A percentile compares a stretch with the other conserved stretches of the same genome.
Conservation (phyloP, 92 coral and sea anemone genomes). For the Diadumene lineata region DNA sequence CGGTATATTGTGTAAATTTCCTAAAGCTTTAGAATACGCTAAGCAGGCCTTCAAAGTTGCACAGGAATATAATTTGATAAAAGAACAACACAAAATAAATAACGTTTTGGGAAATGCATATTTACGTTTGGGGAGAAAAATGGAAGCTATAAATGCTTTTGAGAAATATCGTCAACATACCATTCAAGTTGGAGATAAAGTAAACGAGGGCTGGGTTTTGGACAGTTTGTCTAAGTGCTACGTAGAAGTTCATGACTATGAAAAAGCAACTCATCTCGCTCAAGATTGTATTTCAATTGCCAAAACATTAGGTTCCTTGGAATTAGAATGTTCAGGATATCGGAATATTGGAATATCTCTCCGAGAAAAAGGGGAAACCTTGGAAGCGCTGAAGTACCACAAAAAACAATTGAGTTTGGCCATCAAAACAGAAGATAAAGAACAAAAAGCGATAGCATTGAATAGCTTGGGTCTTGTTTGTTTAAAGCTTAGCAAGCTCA, state of each 20-base stretch:
- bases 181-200: neutral
- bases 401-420: neutral
- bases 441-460: neutral
- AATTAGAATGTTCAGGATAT: neutral
- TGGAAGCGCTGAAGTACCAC: neutral
- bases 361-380: neutral
- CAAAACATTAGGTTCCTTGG: neutral
- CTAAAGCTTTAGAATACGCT: neutral
- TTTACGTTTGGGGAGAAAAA: neutral
- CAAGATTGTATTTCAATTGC: neutral
- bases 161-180: neutral
- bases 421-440: neutral
- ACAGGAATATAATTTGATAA: neutral
- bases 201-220: neutral
- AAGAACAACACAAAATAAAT: neutral
- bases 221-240: neutral
- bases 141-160: neutral
- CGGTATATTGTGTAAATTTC: neutral
- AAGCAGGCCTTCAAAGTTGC: neutral
- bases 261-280: neutral
- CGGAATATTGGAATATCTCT: neutral
- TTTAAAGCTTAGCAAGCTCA: neutral
- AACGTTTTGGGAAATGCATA: neutral
- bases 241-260: neutral
- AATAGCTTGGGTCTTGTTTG: neutral